Conservation (phyloP, 2,113 vertebrate species). For the Corythoichthys intestinalis region DNA sequence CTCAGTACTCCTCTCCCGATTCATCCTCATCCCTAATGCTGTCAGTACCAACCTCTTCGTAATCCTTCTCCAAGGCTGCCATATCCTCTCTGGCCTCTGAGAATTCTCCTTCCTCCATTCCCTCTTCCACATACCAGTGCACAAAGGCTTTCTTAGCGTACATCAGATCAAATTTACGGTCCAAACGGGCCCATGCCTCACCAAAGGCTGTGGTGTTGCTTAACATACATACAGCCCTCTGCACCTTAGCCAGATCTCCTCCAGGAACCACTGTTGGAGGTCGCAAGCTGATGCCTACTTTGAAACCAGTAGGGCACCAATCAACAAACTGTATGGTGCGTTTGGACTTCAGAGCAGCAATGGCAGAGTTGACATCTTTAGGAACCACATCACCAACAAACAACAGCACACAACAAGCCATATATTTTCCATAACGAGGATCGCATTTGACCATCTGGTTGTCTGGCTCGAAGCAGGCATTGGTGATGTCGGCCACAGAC, state of each 20-base stretch:
- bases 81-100: constrained; percentile 78
- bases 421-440: constrained; percentile 81
- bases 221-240: constrained; percentile 75
- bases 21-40: constrained; percentile 50
- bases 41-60: constrained; percentile 82
- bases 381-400: constrained; percentile 76
- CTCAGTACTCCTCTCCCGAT: constrained; percentile 61
- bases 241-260: constrained; percentile 74
- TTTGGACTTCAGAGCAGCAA: constrained; percentile 81
- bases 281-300: constrained; percentile 52
- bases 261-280: constrained; percentile 75
- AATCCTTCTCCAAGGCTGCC: constrained; percentile 80
- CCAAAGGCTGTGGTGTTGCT: constrained; percentile 78
- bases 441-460: constrained; percentile 89
- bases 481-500: constrained; percentile 83
- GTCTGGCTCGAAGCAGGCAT: constrained; percentile 77
- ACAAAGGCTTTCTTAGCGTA: constrained; percentile 77
- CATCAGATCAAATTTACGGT: constrained; percentile 79
- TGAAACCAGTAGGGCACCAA: constrained; percentile 78
- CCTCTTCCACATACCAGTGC: constrained; percentile 76
- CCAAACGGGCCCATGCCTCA: constrained; percentile 76
- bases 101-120: constrained; percentile 78
- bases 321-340: constrained; percentile 78
- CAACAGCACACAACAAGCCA: constrained; percentile 78
- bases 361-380: constrained; percentile 79